phyloP scores from a whole-genome alignment of 92 coral and sea anemone species.

The Ricordea florida region DNA sequence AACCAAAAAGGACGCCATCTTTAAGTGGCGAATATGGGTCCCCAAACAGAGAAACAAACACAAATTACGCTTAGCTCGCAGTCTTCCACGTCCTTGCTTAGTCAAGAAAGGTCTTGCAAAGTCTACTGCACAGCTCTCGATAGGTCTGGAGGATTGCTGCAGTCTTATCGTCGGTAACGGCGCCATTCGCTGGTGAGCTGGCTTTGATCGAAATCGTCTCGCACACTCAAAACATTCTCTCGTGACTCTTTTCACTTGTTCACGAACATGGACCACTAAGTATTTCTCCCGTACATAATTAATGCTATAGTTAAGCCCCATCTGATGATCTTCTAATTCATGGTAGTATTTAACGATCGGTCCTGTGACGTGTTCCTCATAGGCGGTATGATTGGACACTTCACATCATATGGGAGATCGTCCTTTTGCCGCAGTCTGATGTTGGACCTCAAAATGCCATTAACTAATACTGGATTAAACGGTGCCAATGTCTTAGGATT shows the following conservation, averaged over 20 bases:
- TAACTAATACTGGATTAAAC: constrained; percentile 23
- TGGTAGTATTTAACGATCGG: constrained; percentile 43
- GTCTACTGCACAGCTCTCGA: constrained; percentile 40
- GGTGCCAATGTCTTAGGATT: too few species aligned
- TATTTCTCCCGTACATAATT: constrained; percentile 47
- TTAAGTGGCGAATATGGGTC: constrained; percentile 50
- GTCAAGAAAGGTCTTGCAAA: constrained; percentile 47
- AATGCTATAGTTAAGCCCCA: constrained; percentile 60
- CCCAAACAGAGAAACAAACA: constrained; percentile 48
- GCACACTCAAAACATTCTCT: not conserved
- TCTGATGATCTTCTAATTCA: constrained; percentile 42
- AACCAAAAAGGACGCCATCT: constrained; percentile 50
- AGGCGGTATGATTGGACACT: constrained; percentile 16
- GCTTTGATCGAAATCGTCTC: not conserved
- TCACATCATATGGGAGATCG: not conserved
- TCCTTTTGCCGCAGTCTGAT: constrained; percentile 2
- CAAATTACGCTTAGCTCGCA: constrained; percentile 48
- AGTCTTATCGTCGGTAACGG: constrained; percentile 44
- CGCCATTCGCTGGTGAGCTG: constrained; percentile 50
- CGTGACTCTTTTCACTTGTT: constrained; percentile 11
- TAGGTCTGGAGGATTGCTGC: constrained; percentile 38
- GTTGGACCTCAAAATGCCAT: constrained; percentile 22
- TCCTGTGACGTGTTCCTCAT: too few species aligned
- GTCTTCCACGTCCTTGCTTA: constrained; percentile 39
- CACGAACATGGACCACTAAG: constrained; percentile 25